Base-by-base conservation (phyloP, 2,113 vertebrate species). In the Gavialis gangeticus region DNA sequence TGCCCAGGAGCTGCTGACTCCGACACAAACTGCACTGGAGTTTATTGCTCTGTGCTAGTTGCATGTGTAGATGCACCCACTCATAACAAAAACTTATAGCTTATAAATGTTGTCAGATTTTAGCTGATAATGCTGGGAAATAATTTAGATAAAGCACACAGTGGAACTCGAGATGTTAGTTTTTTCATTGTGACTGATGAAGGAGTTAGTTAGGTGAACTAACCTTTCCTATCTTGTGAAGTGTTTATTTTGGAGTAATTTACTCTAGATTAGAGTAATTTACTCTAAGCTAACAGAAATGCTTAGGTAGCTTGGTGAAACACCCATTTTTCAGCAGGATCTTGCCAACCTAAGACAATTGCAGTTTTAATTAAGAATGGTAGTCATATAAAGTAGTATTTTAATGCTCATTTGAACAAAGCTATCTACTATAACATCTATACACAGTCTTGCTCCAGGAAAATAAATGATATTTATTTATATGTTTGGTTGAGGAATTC, bases 301-400 rank as follows among this genome's bases (percentile, higher is more conserved):
- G 2, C 46, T 92, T 89, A 37, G 17, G 5, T 60, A 84, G 64
- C 88, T 96, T 78, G 76, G 16, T 69, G 55, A 83, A 87, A 71
- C 15, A 46, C 12, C 59, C 46, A 0, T 75, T 94, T 92, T 94
- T 88, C 83, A 88, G 13, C 54, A 77, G 63, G 4, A 6, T 90
- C 97, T 96, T 94, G 27, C 16, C 66, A 82, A 75, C 84, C 4
- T 91, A 66, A 73, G 58, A n/a, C 79, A 92, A 91, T 92, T 94
- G 95, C 58, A 28, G 5, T 54, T 81, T 56, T 46, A 91, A 79
- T 67, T 80, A 84, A 91, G 73, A 89, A 90, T 85, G 78, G 91
- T 15, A 84, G 83, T 58, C 94, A 85, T 64, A 67, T 82, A 81
- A 77, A 92, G 88, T 80, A 90, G 86, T 14, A 17, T 95, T 95